Evolutionary conservation across 2,797 vertebrate genomes (phyloP), one percentile per base, ranked within the genome.

Genomic region (Tokudaia muenninki): DNA sequence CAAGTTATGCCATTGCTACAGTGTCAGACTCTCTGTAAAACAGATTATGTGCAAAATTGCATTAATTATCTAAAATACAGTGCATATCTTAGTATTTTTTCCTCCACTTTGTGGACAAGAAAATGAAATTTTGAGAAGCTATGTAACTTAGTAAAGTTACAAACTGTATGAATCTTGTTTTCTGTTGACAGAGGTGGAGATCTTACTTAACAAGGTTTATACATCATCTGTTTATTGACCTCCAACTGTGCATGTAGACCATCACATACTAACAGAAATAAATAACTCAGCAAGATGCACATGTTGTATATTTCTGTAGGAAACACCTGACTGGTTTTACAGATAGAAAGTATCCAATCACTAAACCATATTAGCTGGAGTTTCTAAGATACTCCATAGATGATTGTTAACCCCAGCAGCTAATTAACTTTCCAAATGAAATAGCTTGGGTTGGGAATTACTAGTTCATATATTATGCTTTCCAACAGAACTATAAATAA

Each of bases 341-440:
- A 86, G 9, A 79, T 52, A 75, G 16, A 91, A 95, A 61, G 77
- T 72, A 34, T 78, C 2, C 3, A 59, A 55, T 29, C 31, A 34
- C 34, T 94, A 91, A 93, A 22, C 26, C 63, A 86, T 63, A n/a
- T 41, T 24, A 41, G 77, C 61, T 41, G 41, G 83, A 44, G 14
- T 78, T 2, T 86, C 37, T 47, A 2, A 34, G 10, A 61, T 72
- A 4, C 1, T 7, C 67, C 34, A 74, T 41, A 72, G 21, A 72
- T 50, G 41, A 87, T 11, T 77, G 29, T 61, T 72, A 82, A 94
- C 83, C 3, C 3, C 41, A 67, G 19, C 0, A 47, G 44, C 31
- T 72, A 59, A 75, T 84, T 84, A 72, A 37, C 26, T 83, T 92
- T 29, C 47, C 26, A 91, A 67, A n/a, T 83, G 63, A 91, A 95